Evolutionary conservation across 2,113 vertebrate species (phyloP).

Genomic region (Passer montanus): DNA sequence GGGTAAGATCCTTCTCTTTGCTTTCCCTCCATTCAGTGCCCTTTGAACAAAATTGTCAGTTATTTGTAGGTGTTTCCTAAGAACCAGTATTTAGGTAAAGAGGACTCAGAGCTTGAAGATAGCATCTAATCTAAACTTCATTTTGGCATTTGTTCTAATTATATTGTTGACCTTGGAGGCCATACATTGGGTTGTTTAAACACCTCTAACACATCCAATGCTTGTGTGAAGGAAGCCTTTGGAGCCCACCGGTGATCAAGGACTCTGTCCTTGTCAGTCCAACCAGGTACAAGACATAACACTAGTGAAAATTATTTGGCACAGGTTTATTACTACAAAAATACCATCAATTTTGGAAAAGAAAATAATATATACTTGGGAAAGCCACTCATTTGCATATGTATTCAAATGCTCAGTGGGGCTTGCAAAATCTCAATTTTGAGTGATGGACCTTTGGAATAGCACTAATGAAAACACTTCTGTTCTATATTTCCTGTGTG

Average conservation of each 20-base stretch:
- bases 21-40: background rate
- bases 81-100: background rate
- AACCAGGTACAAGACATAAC: background rate
- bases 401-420: background rate
- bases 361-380: background rate
- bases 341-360: background rate
- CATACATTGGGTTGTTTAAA: background rate
- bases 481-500: slow-evolving; percentile 17
- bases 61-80: background rate
- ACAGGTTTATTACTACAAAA: background rate
- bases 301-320: background rate
- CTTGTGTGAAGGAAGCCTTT: background rate
- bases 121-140: background rate
- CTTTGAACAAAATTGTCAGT: background rate
- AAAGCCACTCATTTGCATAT: background rate
- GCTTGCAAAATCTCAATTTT: background rate
- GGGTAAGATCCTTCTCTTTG: background rate
- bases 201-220: background rate
- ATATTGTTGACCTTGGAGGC: background rate
- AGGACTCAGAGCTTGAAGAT: background rate
- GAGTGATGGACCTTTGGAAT: background rate
- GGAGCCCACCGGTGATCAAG: background rate
- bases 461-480: slow-evolving; percentile 29
- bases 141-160: background rate
- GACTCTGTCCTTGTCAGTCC: background rate